Percentiles rank a stretch among this genome's conserved stretches.
phyloP scores from a whole-genome alignment of 2,113 vertebrate genomes.

The Salvelinus fontinalis region DNA sequence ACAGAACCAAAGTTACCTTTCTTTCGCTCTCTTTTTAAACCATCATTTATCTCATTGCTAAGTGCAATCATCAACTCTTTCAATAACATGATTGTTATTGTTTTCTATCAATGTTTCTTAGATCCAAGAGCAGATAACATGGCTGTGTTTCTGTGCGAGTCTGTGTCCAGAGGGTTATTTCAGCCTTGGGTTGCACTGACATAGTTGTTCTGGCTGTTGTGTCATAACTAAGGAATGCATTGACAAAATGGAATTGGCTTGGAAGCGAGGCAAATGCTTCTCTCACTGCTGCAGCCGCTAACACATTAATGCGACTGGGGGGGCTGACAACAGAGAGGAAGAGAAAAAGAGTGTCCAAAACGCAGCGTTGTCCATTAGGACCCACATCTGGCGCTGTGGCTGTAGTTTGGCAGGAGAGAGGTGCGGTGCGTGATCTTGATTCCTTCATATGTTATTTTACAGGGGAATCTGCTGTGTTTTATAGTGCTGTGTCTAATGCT shows the following conservation, averaged over 20 bases:
- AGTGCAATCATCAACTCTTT: neutral
- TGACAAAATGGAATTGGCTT: constrained; percentile 33
- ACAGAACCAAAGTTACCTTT: neutral
- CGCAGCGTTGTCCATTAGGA: neutral
- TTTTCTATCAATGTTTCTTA: neutral
- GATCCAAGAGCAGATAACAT: neutral
- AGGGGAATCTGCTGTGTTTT: neutral
- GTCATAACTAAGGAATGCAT: constrained; percentile 62
- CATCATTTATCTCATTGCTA: neutral
- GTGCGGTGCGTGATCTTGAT: neutral
- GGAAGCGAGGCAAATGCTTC: too few relatives aligned
- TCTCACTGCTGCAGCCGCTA: neutral
- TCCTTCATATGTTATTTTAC: neutral
- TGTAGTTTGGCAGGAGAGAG: neutral
- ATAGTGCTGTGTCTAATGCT: neutral
- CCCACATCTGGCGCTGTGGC: neutral
- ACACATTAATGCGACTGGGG: constrained; percentile 30
- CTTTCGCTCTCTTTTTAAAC: neutral
- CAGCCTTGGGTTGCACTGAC: constrained; percentile 43
- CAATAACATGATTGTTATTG: neutral
- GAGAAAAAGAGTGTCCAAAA: neutral
- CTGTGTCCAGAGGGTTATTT: constrained; percentile 23
- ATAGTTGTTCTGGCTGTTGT: constrained; percentile 39
- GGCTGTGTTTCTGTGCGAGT: neutral
- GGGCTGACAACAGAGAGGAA: constrained; percentile 29